Evolutionary conservation across 2,113 vertebrate species (phyloP).

Genomic region (Sinocyclocheilus maitianheensis): DNA sequence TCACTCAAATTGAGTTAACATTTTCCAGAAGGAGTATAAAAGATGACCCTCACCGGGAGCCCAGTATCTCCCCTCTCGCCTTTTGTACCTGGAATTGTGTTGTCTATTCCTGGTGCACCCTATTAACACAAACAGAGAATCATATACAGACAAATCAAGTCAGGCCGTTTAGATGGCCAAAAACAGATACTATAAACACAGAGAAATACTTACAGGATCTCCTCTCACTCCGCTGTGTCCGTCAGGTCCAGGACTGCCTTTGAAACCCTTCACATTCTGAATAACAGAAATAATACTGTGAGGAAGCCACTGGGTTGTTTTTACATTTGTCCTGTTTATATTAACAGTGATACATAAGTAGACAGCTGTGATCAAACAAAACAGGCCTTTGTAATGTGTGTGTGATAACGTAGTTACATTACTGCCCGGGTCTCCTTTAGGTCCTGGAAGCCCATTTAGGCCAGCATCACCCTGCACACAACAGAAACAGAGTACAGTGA

Average conservation of each 20-base stretch:
- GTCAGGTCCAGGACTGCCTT: constrained; percentile 34
- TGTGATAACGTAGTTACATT: constrained; percentile 37
- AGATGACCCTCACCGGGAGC: constrained; percentile 29
- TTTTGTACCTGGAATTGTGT: constrained; percentile 7
- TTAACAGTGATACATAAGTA: neutral
- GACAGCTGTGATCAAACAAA: neutral
- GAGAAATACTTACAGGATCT: constrained; percentile 44
- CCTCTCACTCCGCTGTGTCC: constrained; percentile 45
- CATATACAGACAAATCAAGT: neutral
- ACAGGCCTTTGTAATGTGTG: neutral
- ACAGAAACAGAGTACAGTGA: neutral
- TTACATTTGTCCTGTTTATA: too few species aligned
- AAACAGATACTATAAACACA: neutral
- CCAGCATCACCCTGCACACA: constrained; percentile 41
- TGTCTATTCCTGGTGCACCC: constrained; percentile 39
- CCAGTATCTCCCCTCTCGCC: constrained; percentile 41
- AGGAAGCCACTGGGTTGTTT: neutral
- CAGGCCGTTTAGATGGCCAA: neutral
- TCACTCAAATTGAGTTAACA: neutral
- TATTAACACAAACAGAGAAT: constrained; percentile 18
- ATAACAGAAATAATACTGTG: neutral
- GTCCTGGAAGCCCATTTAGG: constrained; percentile 19
- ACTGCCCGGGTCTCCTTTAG: constrained; percentile 42
- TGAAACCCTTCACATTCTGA: constrained; percentile 47
- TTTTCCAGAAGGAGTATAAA: neutral